Percentiles rank a stretch among this genome's conserved stretches.
These are phyloP conservation scores for Himalopsyche japonica DNA, from an alignment of 2,888 invertebrate genomes.

Conservation along the genomic window DNA sequence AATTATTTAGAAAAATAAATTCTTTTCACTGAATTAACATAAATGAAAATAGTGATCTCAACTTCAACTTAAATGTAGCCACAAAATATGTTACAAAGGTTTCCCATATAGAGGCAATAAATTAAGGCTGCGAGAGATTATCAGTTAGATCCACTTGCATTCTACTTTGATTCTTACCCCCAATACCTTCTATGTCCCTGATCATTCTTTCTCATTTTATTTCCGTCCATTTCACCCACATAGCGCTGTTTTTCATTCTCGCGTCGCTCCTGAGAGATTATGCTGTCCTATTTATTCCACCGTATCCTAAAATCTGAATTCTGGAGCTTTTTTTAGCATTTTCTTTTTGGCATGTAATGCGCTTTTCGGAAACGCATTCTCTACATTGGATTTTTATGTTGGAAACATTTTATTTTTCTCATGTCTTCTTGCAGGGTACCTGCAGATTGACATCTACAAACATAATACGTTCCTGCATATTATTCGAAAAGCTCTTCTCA, in stretches of 20 bases:
- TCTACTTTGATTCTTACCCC: not conserved
- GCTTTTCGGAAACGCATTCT: not conserved
- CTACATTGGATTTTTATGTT: not conserved
- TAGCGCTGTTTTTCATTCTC: conserved; percentile 6
- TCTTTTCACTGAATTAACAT: not conserved
- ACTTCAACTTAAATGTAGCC: not conserved
- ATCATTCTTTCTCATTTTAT: conserved; percentile 4
- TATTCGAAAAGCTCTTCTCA: no score
- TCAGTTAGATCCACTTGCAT: conserved; percentile 2
- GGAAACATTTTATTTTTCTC: no score
- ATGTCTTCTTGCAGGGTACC: no score
- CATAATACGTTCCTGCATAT: no score
- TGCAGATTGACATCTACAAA: no score
- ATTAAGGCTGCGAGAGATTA: conserved; percentile 16
- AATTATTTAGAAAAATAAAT: not conserved
- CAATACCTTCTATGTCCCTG: not conserved
- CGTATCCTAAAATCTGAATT: not conserved
- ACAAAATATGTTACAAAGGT: not conserved
- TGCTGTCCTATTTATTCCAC: conserved; percentile 34
- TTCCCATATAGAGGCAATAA: conserved; percentile 19
- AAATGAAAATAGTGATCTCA: not conserved
- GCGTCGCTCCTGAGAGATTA: conserved; percentile 26
- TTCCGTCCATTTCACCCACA: conserved; percentile 3
- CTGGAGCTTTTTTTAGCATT: not conserved
- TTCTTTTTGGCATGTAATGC: not conserved